Evolutionary conservation across 2,888 invertebrate genomes (phyloP).

Genomic region (Cosmia trapezina): DNA sequence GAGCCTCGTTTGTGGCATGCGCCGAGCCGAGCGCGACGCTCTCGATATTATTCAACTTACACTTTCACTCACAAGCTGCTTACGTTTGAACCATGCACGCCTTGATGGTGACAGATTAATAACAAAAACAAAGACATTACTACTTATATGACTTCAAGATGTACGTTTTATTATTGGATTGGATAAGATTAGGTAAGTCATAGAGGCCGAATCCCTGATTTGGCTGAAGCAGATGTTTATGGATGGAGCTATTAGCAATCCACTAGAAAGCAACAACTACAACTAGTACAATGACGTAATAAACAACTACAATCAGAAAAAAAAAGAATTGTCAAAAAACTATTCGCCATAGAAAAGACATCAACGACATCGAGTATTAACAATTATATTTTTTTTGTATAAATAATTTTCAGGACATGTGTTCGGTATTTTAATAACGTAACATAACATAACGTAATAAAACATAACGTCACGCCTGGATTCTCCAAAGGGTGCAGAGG

Average conservation of each 20-base stretch:
- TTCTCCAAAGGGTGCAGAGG: too few relatives aligned
- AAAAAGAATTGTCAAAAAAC: neutral
- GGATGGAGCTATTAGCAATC: neutral
- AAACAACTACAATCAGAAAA: neutral
- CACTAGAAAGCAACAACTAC: neutral
- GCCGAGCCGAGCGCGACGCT: slow-evolving; percentile 62
- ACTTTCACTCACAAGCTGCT: slow-evolving; percentile 71
- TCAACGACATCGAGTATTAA: slow-evolving; percentile 52
- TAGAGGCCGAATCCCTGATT: neutral
- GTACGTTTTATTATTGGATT: neutral
- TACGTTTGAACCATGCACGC: slow-evolving; percentile 3
- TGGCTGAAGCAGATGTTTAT: neutral
- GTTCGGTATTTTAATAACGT: neutral
- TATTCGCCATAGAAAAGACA: slow-evolving; percentile 57
- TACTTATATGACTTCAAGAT: neutral
- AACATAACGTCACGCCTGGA: too few relatives aligned
- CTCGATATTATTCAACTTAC: slow-evolving; percentile 72
- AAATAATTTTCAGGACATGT: neutral
- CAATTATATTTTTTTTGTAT: neutral
- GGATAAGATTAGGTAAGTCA: neutral
- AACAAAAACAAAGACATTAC: neutral
- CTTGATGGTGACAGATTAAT: neutral
- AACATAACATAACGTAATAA: too few relatives aligned
- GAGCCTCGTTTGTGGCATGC: slow-evolving; percentile 15
- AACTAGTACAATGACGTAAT: neutral